Base-by-base conservation (phyloP, 2,797 vertebrate species). In the Amniataba percoides region DNA sequence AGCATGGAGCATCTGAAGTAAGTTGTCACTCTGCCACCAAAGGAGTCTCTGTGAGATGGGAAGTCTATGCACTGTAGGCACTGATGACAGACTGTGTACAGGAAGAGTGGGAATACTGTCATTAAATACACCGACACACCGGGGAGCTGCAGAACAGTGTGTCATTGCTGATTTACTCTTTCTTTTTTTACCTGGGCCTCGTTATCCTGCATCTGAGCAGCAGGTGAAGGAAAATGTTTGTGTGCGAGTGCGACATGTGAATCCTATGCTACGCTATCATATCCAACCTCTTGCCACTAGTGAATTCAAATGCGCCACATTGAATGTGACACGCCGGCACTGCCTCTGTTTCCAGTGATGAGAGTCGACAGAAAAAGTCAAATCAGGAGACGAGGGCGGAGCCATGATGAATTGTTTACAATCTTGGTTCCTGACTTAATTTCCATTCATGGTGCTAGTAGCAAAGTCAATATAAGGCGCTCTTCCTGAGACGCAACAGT, bases 21-120 rank as follows among this genome's bases (percentile, higher is more conserved):
- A 93, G 91, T 89, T 90, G 90, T 91, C 87, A 88, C 84, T 83
- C 89, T 81, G 85, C 81, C 88, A 91, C 90, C 89, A 87, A 87
- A 91, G 82, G 71, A 85, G 74, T 23, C 65, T 73, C 83, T n/a
- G 82, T 86, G 83, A 60, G 80, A 92, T 85, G 65, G 82, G 83
- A 67, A 89, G 85, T 87, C 85, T 78, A 69, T 73, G 78, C 81
- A 87, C 83, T 83, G 83, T 72, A 90, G 87, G 86, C 81, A 84
- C 71, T 80, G 78, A 88, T 93, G 89, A 92, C 87, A 93, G 90
- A 82, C 88, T 89, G 85, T 88, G 80, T 90, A 89, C 87, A 87
- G 87, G 90, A 81, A 71, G 69, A 89, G 84, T 72, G 87, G 83
- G 80, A 88, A 89, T 87, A 81, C 88, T 89, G 88, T 93, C 93